Base-by-base conservation (phyloP, 2,888 invertebrate species). In the Polymixis lichenea region DNA sequence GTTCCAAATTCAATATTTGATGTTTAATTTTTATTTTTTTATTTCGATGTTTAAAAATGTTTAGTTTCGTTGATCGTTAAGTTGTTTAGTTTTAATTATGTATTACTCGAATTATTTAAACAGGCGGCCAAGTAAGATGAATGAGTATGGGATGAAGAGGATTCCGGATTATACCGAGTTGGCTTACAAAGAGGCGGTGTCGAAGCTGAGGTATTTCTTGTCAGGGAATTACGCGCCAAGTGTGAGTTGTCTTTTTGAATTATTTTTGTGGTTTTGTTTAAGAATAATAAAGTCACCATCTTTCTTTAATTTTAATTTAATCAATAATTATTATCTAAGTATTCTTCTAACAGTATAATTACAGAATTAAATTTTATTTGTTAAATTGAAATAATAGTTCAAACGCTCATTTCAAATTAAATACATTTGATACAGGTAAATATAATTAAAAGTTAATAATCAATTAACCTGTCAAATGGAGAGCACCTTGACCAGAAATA, bases 151-250 rank as follows among this genome's bases (percentile, higher is more conserved):
- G 9, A 87, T 96, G 87, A 97, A 97, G 91, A 97, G 97, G 87
- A 96, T 97, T 67, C 97, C 98, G 70, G 98, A 98, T 94, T 98
- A 98, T 88, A 98, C 98, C 0, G 98, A 98, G 91, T 97, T 98
- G 88, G 98, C 98, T 11, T 98, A 98, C 90, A 97, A 98, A 86
- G 98, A 98, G 93, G 98, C 98, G 22, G 98, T 98, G 8, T 97
- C 98, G 0, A 97, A 98, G 80, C 94, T 98, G 69, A 97, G 98
- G 92, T 97, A 98, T 89, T 97, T 98, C 84, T 93, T 98, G 80
- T 98, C 98, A 0, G 98, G 98, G 86, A 98, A 98, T 82, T 98
- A 98, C 90, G 97, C 97, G 49, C 97, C 98, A 28, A 96, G 96
- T 86, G 97, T 97, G 85, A 96, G 97, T 95, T 43, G 71, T 70